Percentiles rank a stretch among this genome's conserved stretches.
Conservation (phyloP, 2,888 invertebrate species). For the Plebejus anna region DNA sequence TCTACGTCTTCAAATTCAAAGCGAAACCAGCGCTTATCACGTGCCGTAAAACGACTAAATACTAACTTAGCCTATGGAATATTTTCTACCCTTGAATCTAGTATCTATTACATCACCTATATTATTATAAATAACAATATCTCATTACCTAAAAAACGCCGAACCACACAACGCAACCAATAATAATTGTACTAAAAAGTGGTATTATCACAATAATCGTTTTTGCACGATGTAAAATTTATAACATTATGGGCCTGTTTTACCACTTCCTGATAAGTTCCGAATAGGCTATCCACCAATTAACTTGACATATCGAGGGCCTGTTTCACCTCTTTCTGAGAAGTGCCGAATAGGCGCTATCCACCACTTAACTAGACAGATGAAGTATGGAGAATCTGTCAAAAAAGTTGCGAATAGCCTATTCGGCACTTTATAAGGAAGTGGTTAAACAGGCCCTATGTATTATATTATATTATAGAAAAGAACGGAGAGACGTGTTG, state of each 20-base stretch:
- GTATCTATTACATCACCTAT: conserved; percentile 12
- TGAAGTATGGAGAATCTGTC: too few species aligned
- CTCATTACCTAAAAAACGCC: background rate
- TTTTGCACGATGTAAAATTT: conserved; percentile 33
- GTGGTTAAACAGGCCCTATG: too few species aligned
- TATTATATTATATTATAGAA: too few species aligned
- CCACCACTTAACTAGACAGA: too few species aligned
- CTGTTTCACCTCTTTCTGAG: too few species aligned
- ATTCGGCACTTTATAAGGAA: too few species aligned
- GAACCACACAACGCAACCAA: background rate
- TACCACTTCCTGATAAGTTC: too few species aligned
- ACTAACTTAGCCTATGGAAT: conserved; percentile 2
- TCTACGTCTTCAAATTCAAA: background rate
- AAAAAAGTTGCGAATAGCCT: too few species aligned
- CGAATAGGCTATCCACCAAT: too few species aligned
- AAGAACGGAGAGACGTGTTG: too few species aligned
- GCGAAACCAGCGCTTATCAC: conserved; percentile 23
- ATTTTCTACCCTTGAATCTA: conserved; percentile 15
- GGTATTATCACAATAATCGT: conserved; percentile 36
- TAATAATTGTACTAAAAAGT: conserved; percentile 30
- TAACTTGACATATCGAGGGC: too few species aligned
- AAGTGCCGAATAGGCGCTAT: too few species aligned
- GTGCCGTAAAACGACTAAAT: background rate
- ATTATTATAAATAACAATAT: conserved; percentile 10
- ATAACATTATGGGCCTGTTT: conserved; percentile 28